Evolutionary conservation across 2,113 vertebrate species (phyloP), one percentile per base, ranked within the genome.

Genomic region (Apteryx mantelli): DNA sequence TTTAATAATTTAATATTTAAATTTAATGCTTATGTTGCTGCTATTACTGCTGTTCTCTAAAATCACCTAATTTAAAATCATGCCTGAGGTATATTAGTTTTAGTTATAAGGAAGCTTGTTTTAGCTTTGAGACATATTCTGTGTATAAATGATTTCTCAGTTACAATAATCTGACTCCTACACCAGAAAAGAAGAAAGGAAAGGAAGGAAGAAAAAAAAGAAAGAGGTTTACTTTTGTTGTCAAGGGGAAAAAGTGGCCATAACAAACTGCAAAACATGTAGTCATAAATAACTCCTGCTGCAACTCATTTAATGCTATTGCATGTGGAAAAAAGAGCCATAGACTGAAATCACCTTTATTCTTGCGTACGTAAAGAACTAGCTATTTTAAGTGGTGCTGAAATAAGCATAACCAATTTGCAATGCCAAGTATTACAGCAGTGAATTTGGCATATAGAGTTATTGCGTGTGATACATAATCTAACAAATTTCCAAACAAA

Each of bases 401-500:
- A 97, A 98, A 95, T 96, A 94, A 97, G 89, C 78, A 93, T 84
- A 93, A 91, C 38, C 81, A 61, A 61, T 60, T 38, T 84, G 76
- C 50, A n/a, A 19, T 93, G 96, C 97, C 97, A 98, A 97, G 89
- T 92, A 89, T 96, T 96, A 92, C 93, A 95, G 75, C 94, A 97
- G 91, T 94, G 96, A 96, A 92, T 95, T 98, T 98, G 98, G 98
- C 97, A 94, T 88, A 82, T 42, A 89, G 95, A 96, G 70, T 97
- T 97, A 97, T 98, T 96, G 96, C 83, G n/a, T 98, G 98, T 97
- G 97, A 98, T 98, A 97, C 95, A 97, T 95, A 98, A 98, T 97
- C 96, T 98, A 98, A 98, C 98, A 98, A 97, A 98, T 98, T 99
- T 99, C 98, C 98, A 98, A 99, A 98, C 97, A 98, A 98, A 98